A percentile compares a stretch with the other conserved stretches of the same genome.
These are phyloP conservation scores for Phataginus tetradactyla DNA, from an alignment of 2,797 vertebrate genomes.

Conservation along the genomic window DNA sequence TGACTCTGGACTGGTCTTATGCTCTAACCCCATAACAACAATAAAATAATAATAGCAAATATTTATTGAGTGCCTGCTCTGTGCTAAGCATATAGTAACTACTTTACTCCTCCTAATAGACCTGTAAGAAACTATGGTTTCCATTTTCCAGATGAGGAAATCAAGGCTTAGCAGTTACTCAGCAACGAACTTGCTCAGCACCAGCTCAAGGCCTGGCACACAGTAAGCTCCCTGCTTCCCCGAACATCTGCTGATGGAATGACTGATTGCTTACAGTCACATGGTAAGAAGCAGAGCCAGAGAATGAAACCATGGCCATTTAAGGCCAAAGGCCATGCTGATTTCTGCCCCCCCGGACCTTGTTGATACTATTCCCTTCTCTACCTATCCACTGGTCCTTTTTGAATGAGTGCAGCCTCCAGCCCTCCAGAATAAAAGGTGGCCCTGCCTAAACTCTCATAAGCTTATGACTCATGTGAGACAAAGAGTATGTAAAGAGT, in stretches of 20 bases:
- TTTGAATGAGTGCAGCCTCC: not conserved
- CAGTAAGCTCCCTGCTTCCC: fast-evolving
- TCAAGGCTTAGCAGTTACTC: not conserved
- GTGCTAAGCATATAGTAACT: not conserved
- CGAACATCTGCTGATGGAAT: not conserved
- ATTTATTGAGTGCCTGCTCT: not conserved
- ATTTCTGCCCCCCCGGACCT: not conserved
- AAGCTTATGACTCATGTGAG: not conserved
- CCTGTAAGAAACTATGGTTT: not conserved
- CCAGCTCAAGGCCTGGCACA: not conserved
- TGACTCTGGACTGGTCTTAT: not conserved
- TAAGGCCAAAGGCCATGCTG: not conserved
- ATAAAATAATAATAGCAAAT: not conserved
- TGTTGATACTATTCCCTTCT: fast-evolving
- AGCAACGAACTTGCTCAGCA: not conserved
- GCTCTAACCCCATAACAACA: not conserved
- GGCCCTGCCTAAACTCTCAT: not conserved
- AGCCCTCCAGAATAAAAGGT: not conserved
- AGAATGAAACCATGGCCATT: not conserved
- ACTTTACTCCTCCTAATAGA: not conserved
- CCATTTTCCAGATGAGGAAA: not conserved
- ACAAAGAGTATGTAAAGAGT: not conserved
- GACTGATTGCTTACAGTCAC: not conserved
- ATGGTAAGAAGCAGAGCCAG: not conserved
- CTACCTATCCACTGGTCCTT: not conserved